phyloP scores from a whole-genome alignment of 1,140 invertebrate genomes.

The Pinna nobilis region DNA sequence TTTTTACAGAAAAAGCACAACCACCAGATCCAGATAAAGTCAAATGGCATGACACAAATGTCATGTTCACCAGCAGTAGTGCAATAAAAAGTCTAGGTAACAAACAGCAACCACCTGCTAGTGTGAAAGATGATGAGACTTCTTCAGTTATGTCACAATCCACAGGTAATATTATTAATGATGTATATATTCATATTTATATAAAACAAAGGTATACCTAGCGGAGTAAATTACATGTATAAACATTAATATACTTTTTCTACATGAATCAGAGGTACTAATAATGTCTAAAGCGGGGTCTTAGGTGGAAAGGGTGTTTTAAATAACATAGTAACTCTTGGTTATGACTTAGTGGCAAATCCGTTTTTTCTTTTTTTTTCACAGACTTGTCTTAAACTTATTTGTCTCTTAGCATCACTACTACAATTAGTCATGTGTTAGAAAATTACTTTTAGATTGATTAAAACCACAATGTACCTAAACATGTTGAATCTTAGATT shows the following conservation, averaged over 20 bases:
- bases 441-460: no score
- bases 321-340: no score
- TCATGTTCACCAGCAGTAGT: slow-evolving; percentile 46
- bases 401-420: no score
- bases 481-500: no score
- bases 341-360: no score
- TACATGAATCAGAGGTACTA: no score
- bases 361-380: no score
- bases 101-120: not conserved
- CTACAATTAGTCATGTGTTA: no score
- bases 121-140: slow-evolving; percentile 15
- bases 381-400: no score
- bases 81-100: slow-evolving; percentile 22
- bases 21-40: slow-evolving; percentile 14
- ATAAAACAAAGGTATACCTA: slow-evolving; percentile 4
- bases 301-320: no score
- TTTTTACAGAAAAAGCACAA: slow-evolving; percentile 16
- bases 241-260: not conserved
- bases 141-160: not conserved
- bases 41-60: slow-evolving; percentile 51
- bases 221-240: not conserved
- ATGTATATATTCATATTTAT: not conserved
- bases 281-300: no score
- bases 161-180: slow-evolving; percentile 17
- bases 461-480: no score